Conservation (phyloP, 92 coral and sea anemone genomes). For the Epizoanthus scotinus region DNA sequence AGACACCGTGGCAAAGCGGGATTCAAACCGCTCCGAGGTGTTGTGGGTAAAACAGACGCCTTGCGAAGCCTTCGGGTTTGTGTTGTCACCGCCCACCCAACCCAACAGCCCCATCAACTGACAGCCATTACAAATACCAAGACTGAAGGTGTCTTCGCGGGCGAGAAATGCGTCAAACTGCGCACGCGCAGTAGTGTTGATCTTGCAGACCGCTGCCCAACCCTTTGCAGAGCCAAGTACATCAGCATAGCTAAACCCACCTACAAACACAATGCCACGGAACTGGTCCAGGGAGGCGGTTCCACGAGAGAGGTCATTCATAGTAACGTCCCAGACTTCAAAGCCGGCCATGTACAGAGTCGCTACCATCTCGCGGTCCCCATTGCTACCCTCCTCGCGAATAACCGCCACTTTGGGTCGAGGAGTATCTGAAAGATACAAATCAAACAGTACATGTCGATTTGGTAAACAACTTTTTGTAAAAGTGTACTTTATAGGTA, state of each 20-base stretch:
- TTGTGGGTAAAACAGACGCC: slow-evolving; percentile 98
- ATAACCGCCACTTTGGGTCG: slow-evolving; percentile 88
- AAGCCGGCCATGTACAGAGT: slow-evolving; percentile 94
- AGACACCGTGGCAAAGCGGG: slow-evolving; percentile 90
- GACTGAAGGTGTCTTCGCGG: slow-evolving; percentile 92
- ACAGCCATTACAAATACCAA: slow-evolving; percentile 97
- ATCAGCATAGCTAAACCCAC: slow-evolving; percentile 98
- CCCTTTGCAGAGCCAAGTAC: slow-evolving; percentile 99
- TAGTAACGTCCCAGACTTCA: slow-evolving; percentile 95
- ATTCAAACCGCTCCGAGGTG: slow-evolving; percentile 89
- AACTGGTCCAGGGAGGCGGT: slow-evolving; percentile 71
- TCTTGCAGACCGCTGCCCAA: slow-evolving; percentile 97
- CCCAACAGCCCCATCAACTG: slow-evolving; percentile 95
- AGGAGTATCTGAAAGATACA: slow-evolving; percentile 20
- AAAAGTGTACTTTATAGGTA: no score
- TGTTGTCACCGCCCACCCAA: slow-evolving; percentile 81
- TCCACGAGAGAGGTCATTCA: slow-evolving; percentile 88
- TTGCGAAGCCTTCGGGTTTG: slow-evolving; percentile 51
- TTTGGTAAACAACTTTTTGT: background rate
- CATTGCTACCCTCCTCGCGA: slow-evolving; percentile 98
- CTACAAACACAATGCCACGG: slow-evolving; percentile 97
- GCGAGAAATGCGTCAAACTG: slow-evolving; percentile 83
- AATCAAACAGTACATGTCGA: background rate
- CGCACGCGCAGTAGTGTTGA: slow-evolving; percentile 74
- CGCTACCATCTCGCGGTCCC: slow-evolving; percentile 97